Evolutionary conservation across 2,113 vertebrate genomes (phyloP).

Genomic region (Hippocampus guttulatus): DNA sequence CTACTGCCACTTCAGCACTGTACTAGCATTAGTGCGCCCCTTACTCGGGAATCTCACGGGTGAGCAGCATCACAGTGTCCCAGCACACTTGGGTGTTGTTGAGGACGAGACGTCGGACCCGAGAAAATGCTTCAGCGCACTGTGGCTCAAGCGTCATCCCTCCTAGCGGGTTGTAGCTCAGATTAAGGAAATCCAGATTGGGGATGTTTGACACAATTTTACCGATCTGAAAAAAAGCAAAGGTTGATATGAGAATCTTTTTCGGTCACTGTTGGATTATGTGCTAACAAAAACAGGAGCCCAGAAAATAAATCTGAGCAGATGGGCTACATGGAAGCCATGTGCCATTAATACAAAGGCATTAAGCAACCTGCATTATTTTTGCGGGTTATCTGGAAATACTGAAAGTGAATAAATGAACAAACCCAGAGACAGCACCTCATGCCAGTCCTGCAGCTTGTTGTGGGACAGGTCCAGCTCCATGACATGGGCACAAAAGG

Average conservation of each 20-base stretch:
- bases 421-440: slow-evolving; percentile 69
- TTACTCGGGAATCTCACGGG: slow-evolving; percentile 89
- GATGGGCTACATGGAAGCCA: not conserved
- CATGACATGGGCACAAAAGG: slow-evolving; percentile 92
- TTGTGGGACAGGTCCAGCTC: slow-evolving; percentile 96
- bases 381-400: not conserved
- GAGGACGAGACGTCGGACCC: slow-evolving; percentile 89
- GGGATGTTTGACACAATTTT: slow-evolving; percentile 97
- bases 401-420: not conserved
- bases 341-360: not conserved
- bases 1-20: not conserved
- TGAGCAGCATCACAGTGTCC: slow-evolving; percentile 88
- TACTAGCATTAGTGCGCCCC: not conserved
- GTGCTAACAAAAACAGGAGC: not conserved
- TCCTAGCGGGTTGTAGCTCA: slow-evolving; percentile 94
- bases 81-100: slow-evolving; percentile 97
- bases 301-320: not conserved
- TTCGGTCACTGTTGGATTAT: not conserved
- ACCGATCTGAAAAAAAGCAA: slow-evolving; percentile 78
- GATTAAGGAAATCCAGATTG: slow-evolving; percentile 94
- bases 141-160: slow-evolving; percentile 78
- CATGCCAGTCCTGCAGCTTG: slow-evolving; percentile 91
- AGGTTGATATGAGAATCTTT: not conserved
- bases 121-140: slow-evolving; percentile 83
- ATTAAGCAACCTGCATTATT: too few relatives aligned